Percentiles rank a stretch among this genome's conserved stretches.
These are phyloP conservation scores for Drosophila gunungcola DNA, from an alignment of 1,140 invertebrate species.

Conservation along the genomic window DNA sequence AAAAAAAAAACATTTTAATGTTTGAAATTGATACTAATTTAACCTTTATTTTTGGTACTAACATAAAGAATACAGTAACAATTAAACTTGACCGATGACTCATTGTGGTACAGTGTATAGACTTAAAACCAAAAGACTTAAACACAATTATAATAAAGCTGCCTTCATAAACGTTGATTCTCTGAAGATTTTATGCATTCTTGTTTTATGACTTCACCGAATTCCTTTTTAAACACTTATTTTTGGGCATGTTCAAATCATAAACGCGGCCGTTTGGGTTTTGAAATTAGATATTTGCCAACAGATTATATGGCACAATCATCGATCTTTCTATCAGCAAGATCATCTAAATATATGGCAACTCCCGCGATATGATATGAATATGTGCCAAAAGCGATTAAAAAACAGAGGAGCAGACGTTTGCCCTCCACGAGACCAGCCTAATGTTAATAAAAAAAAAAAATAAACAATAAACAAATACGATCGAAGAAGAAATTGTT, in stretches of 20 bases:
- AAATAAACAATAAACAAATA: slow-evolving; percentile 35
- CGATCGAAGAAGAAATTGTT: slow-evolving; percentile 18
- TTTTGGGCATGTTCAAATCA: not conserved
- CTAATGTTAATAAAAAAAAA: slow-evolving; percentile 5
- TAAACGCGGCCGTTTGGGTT: not conserved
- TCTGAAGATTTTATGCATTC: not conserved
- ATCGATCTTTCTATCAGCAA: not conserved
- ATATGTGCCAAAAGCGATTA: slow-evolving; percentile 28
- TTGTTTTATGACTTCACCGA: not conserved
- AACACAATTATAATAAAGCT: too few relatives aligned
- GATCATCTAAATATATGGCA: slow-evolving; percentile 11
- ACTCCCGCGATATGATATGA: slow-evolving; percentile 17
- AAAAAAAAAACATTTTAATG: too few relatives aligned
- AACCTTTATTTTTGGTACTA: too few relatives aligned
- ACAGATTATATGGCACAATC: not conserved
- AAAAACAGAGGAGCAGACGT: not conserved
- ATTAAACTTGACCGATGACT: too few relatives aligned
- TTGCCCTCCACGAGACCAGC: slow-evolving; percentile 11
- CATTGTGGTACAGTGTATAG: too few relatives aligned
- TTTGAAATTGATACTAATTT: too few relatives aligned
- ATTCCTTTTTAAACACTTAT: too few relatives aligned
- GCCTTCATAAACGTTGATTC: too few relatives aligned
- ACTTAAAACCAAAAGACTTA: too few relatives aligned
- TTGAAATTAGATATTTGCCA: not conserved
- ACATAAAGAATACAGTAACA: too few relatives aligned